These are phyloP conservation scores for Cercocebus atys DNA, from an alignment of 2,113 vertebrate species.

Conservation along the genomic window DNA sequence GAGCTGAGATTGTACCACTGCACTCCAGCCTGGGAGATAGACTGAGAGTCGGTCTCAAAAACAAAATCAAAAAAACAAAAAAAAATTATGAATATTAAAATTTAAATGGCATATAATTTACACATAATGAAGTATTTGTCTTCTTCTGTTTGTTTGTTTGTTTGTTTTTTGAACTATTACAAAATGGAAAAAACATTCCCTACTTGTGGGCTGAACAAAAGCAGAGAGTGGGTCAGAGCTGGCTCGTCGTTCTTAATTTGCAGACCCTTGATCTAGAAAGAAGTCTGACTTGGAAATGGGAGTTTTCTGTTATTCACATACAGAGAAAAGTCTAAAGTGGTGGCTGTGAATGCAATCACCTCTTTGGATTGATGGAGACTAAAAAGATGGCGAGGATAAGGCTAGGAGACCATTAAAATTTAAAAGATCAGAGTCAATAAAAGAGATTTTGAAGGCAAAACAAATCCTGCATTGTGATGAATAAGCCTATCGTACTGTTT, in stretches of 20 bases:
- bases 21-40: no score
- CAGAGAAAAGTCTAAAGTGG: neutral
- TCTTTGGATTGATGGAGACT: neutral
- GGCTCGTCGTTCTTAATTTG: neutral
- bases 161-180: neutral
- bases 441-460: neutral
- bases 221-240: neutral
- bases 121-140: neutral
- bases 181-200: neutral
- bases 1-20: no score
- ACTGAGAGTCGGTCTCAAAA: no score
- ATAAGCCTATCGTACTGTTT: neutral
- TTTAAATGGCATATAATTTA: neutral
- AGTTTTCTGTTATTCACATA: neutral
- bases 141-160: neutral
- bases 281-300: neutral
- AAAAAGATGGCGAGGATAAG: neutral
- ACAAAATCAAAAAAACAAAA: neutral
- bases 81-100: neutral
- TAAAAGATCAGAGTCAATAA: neutral
- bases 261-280: neutral
- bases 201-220: neutral
- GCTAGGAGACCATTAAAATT: neutral
- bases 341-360: neutral
- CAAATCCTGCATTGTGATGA: neutral